phyloP scores from a whole-genome alignment of 2,113 vertebrate species.

The Podiceps cristatus region DNA sequence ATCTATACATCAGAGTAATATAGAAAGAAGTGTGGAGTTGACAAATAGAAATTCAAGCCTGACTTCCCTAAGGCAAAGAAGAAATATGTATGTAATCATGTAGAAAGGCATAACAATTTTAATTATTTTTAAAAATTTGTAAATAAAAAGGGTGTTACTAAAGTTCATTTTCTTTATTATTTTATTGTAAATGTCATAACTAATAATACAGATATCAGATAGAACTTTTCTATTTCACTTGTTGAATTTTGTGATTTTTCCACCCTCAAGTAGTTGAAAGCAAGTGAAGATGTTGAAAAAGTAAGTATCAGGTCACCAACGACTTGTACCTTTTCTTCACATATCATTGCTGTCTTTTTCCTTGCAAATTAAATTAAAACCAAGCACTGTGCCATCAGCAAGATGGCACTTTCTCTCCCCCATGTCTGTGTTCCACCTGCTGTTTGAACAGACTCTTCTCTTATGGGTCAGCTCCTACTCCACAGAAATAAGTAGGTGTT shows the following conservation, averaged over 20 bases:
- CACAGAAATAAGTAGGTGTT: background rate
- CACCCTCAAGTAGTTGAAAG: background rate
- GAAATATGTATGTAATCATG: background rate
- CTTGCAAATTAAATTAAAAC: background rate
- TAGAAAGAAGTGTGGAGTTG: background rate
- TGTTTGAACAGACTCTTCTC: background rate
- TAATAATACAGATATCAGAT: background rate
- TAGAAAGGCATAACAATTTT: background rate
- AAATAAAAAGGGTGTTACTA: background rate
- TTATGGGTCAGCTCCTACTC: background rate
- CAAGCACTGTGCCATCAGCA: background rate
- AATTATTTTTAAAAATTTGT: background rate
- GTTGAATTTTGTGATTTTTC: background rate
- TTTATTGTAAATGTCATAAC: background rate
- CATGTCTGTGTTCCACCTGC: background rate
- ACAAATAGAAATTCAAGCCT: background rate
- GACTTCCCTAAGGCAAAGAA: background rate
- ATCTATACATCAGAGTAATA: constrained; percentile 12
- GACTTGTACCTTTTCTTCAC: background rate
- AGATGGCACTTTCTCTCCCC: background rate
- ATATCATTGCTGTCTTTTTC: background rate
- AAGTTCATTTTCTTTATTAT: background rate
- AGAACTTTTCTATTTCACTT: background rate
- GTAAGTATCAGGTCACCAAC: background rate
- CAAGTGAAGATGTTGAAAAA: background rate